Percentiles rank a stretch among this genome's conserved stretches.
phyloP scores from a whole-genome alignment of 2,113 vertebrate species.

The Phycodurus eques region DNA sequence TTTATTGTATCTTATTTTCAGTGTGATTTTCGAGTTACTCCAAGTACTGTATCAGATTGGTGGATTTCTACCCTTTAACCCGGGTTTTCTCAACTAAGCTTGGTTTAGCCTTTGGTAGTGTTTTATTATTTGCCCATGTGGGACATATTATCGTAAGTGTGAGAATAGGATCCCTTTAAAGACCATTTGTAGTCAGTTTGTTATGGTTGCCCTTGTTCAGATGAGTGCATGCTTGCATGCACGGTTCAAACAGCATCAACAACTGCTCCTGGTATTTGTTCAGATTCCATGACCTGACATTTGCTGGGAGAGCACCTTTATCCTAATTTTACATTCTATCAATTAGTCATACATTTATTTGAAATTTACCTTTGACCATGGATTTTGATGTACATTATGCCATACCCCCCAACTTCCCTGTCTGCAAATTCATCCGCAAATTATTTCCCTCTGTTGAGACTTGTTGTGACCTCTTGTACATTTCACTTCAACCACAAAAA shows the following conservation, averaged over 20 bases:
- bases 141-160: neutral
- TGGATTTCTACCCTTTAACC: no score
- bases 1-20: no score
- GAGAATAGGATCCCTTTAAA: neutral
- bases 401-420: neutral
- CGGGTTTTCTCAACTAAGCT: neutral
- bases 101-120: neutral
- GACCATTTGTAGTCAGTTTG: neutral
- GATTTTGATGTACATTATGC: neutral
- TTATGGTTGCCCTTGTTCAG: neutral
- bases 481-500: conserved; percentile 1
- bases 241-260: neutral
- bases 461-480: conserved; percentile 12
- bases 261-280: neutral
- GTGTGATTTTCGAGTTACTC: no score
- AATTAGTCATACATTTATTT: neutral
- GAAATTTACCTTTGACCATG: neutral
- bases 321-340: neutral
- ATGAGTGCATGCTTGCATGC: neutral
- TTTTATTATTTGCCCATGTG: neutral
- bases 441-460: conserved; percentile 22
- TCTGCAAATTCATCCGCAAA: conserved; percentile 10
- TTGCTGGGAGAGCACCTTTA: conserved; percentile 14
- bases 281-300: conserved; percentile 17
- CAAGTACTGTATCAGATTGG: no score